Evolutionary conservation across 2,888 invertebrate species (phyloP).

Genomic region (Notodonta ziczac): DNA sequence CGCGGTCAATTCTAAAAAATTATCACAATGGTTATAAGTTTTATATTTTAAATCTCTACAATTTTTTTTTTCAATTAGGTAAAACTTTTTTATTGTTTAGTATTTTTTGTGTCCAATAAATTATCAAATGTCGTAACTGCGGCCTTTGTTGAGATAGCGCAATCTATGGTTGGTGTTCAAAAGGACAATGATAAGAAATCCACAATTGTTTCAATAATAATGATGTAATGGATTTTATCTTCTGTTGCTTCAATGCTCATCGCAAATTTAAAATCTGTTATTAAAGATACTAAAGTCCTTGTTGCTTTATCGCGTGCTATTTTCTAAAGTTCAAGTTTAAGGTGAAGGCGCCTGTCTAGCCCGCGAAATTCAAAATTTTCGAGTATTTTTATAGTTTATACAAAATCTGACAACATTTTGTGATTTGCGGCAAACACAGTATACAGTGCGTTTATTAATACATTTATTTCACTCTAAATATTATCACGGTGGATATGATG

Average conservation of each 20-base stretch:
- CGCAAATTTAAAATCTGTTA: not conserved
- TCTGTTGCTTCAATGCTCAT: not conserved
- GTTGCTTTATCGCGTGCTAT: not conserved
- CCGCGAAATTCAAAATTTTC: too few relatives aligned
- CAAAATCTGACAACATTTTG: too few relatives aligned
- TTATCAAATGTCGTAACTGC: conserved; percentile 17
- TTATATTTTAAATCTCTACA: not conserved
- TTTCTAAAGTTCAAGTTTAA: conserved; percentile 24
- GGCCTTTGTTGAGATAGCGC: conserved; percentile 17
- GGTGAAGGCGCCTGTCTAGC: too few relatives aligned
- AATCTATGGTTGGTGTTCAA: conserved; percentile 17
- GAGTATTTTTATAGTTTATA: too few relatives aligned
- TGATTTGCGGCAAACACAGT: too few relatives aligned
- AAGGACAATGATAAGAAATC: conserved; percentile 15
- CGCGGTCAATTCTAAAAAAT: too few relatives aligned
- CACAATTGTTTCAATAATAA: conserved; percentile 32
- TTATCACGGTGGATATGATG: too few relatives aligned
- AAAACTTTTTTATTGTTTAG: not conserved
- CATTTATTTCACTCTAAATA: too few relatives aligned
- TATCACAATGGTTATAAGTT: too few relatives aligned
- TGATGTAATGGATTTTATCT: conserved; percentile 29
- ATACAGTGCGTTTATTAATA: too few relatives aligned
- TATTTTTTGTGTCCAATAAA: conserved; percentile 6
- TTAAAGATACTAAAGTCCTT: not conserved
- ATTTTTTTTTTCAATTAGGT: not conserved